These are phyloP conservation scores for Phenganax stokvisi DNA, from an alignment of 92 coral and sea anemone species.

Conservation along the genomic window DNA sequence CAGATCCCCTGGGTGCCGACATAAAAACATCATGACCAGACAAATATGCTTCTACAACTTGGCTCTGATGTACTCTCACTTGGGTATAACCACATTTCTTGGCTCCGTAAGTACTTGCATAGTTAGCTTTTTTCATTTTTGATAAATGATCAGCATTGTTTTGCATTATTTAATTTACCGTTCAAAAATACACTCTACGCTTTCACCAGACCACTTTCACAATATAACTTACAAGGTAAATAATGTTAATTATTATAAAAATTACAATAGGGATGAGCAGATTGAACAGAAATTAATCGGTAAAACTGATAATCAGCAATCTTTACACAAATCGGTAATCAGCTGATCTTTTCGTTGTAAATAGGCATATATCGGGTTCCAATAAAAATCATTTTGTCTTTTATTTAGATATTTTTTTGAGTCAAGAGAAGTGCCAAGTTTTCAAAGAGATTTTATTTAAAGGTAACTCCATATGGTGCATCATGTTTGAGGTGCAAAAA, in stretches of 20 bases:
- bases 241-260: neutral
- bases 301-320: too few species aligned
- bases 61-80: constrained; percentile 27
- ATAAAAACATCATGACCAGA: constrained; percentile 34
- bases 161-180: neutral
- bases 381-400: too few species aligned
- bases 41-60: constrained; percentile 36
- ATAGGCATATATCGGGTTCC: too few species aligned
- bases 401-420: too few species aligned
- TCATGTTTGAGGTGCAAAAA: too few species aligned
- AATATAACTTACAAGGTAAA: neutral
- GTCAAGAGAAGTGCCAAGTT: too few species aligned
- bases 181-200: neutral
- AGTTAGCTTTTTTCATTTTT: neutral
- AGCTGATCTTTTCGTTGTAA: too few species aligned
- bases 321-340: too few species aligned
- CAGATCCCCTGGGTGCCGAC: constrained; percentile 37
- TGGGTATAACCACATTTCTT: neutral
- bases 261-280: neutral
- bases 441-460: too few species aligned
- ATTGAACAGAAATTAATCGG: too few species aligned
- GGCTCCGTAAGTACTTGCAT: constrained; percentile 19
- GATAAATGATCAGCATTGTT: neutral
- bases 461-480: too few species aligned
- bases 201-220: too few species aligned